phyloP scores from a whole-genome alignment of 1,140 invertebrate genomes.

The Rhynchophorus ferrugineus region DNA sequence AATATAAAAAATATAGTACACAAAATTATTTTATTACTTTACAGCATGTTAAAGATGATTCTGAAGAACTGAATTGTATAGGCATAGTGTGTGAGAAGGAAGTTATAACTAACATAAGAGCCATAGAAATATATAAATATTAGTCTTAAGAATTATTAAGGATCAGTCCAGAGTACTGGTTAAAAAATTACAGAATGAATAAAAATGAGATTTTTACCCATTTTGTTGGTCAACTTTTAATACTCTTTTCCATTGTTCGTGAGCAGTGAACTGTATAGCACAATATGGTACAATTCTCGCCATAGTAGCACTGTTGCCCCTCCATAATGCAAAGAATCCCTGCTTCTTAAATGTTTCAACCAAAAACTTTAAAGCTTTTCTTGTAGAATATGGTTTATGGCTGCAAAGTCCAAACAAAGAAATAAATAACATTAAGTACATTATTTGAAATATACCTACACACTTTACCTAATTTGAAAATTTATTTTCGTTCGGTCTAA shows the following conservation, averaged over 20 bases:
- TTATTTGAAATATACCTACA: neutral
- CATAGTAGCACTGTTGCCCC: conserved; percentile 98
- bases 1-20: conserved; percentile 2
- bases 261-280: conserved; percentile 92
- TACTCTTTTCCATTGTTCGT: conserved; percentile 91
- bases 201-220: too few relatives aligned
- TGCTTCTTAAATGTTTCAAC: conserved; percentile 59
- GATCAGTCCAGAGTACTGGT: too few relatives aligned
- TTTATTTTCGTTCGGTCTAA: conserved; percentile 97
- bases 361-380: conserved; percentile 73
- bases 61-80: too few relatives aligned
- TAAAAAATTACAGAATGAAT: too few relatives aligned
- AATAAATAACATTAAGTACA: neutral
- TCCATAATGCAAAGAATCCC: conserved; percentile 80
- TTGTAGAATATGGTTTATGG: conserved; percentile 70
- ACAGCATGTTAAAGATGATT: neutral
- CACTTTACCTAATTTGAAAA: conserved; percentile 75
- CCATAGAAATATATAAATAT: neutral
- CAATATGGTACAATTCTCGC: conserved; percentile 93
- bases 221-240: conserved; percentile 56
- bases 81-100: too few relatives aligned
- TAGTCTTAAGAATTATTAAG: too few relatives aligned
- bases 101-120: too few relatives aligned
- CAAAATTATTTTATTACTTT: neutral
- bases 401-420: conserved; percentile 34